Conservation (phyloP, 1,140 invertebrate species). For the Homalodisca vitripennis region DNA sequence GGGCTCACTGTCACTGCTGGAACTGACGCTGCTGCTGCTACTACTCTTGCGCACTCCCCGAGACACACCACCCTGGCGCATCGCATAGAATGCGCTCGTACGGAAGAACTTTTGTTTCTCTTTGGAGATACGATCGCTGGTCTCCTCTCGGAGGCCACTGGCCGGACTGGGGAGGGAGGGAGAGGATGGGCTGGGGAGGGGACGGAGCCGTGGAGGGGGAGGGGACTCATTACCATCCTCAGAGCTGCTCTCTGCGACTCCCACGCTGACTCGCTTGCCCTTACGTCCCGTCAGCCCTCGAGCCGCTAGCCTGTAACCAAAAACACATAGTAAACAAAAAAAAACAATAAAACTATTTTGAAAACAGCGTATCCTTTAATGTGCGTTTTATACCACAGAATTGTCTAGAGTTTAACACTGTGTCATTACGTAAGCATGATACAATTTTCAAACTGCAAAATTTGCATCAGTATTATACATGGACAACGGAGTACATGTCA, state of each 20-base stretch:
- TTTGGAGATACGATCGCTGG: conserved; percentile 71
- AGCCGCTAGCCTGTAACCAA: conserved; percentile 46
- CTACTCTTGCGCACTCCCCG: conserved; percentile 30
- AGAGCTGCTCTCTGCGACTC: conserved; percentile 54
- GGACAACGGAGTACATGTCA: too few species aligned
- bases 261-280: conserved; percentile 44
- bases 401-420: too few species aligned
- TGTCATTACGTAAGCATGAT: too few species aligned
- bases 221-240: conserved; percentile 58
- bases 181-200: conserved; percentile 49
- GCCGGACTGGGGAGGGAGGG: conserved; percentile 47
- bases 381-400: too few species aligned
- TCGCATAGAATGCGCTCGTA: conserved; percentile 67
- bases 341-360: too few species aligned
- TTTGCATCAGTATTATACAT: too few species aligned
- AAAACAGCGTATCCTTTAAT: too few species aligned
- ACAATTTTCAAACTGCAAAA: too few species aligned
- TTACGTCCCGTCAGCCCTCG: conserved; percentile 46
- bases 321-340: too few species aligned
- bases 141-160: conserved; percentile 51
- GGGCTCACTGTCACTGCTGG: conserved; percentile 41
- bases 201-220: conserved; percentile 47
- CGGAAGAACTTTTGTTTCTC: conserved; percentile 85
- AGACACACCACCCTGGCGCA: conserved; percentile 50
- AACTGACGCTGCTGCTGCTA: conserved; percentile 46